Conservation (phyloP, 1,140 invertebrate species). For the Triops longicaudatus region DNA sequence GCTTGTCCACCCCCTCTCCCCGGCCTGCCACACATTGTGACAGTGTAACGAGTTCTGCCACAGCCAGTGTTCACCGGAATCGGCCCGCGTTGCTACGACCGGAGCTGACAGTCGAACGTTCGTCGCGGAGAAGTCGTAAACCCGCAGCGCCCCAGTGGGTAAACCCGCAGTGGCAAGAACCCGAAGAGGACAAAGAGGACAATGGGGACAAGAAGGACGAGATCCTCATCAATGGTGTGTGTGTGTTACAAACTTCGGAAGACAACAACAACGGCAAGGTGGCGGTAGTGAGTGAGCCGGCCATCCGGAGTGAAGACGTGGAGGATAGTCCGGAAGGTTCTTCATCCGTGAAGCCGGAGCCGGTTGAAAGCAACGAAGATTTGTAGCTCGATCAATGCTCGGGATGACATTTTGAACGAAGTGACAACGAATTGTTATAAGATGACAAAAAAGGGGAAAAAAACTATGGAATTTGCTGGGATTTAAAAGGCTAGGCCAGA, state of each 20-base stretch:
- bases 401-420: not conserved
- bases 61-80: not conserved
- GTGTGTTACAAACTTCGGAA: conserved; percentile 61
- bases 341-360: conserved; percentile 28
- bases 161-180: conserved; percentile 52
- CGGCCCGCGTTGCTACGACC: conserved; percentile 28
- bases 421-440: too few species aligned
- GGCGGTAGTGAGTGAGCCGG: conserved; percentile 26
- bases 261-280: conserved; percentile 30
- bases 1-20: not conserved
- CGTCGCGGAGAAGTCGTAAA: conserved; percentile 57
- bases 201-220: conserved; percentile 40
- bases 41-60: conserved; percentile 40
- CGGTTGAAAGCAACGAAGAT: conserved; percentile 21
- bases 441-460: too few species aligned
- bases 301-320: conserved; percentile 30
- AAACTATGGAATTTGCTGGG: too few species aligned
- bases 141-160: conserved; percentile 94
- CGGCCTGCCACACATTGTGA: conserved; percentile 43
- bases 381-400: conserved; percentile 18
- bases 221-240: conserved; percentile 84
- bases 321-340: conserved; percentile 30
- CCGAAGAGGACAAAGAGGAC: conserved; percentile 46
- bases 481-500: too few species aligned
- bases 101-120: conserved; percentile 40